These are phyloP conservation scores for Muricea muricata DNA, from an alignment of 92 coral and sea anemone species.

Conservation along the genomic window DNA sequence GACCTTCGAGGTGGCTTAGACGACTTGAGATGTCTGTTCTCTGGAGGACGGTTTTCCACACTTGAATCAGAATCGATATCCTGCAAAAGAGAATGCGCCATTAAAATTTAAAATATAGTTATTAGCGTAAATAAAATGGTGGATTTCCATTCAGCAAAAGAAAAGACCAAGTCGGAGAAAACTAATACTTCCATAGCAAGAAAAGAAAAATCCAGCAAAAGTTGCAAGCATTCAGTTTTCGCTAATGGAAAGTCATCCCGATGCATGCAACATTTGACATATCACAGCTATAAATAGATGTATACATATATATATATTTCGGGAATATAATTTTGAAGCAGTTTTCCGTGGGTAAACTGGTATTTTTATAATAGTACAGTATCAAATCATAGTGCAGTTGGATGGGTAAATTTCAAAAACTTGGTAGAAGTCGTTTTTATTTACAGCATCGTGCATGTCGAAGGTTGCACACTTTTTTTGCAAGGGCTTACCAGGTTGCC, in stretches of 20 bases:
- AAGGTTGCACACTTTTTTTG: slow-evolving; percentile 8
- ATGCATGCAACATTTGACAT: slow-evolving; percentile 13
- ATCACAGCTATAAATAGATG: background rate
- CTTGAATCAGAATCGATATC: slow-evolving; percentile 24
- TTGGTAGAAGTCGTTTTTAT: background rate
- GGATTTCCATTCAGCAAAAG: background rate
- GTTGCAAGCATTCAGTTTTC: background rate
- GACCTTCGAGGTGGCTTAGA: slow-evolving; percentile 23
- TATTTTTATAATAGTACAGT: too few species aligned
- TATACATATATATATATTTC: background rate
- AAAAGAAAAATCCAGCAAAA: background rate
- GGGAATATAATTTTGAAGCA: too few species aligned
- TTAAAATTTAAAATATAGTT: background rate
- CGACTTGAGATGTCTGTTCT: background rate
- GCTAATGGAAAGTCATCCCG: background rate
- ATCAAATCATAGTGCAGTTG: background rate
- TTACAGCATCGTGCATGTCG: slow-evolving; percentile 1
- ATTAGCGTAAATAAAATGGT: background rate
- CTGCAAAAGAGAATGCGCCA: background rate
- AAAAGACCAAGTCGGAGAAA: background rate
- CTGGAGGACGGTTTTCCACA: background rate
- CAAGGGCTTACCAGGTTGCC: slow-evolving; percentile 19
- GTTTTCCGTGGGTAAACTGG: too few species aligned
- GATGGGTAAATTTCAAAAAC: background rate
- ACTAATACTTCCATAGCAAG: too few species aligned